These are phyloP conservation scores for Drosophila serrata DNA, from an alignment of 1,140 invertebrate genomes.

Conservation along the genomic window DNA sequence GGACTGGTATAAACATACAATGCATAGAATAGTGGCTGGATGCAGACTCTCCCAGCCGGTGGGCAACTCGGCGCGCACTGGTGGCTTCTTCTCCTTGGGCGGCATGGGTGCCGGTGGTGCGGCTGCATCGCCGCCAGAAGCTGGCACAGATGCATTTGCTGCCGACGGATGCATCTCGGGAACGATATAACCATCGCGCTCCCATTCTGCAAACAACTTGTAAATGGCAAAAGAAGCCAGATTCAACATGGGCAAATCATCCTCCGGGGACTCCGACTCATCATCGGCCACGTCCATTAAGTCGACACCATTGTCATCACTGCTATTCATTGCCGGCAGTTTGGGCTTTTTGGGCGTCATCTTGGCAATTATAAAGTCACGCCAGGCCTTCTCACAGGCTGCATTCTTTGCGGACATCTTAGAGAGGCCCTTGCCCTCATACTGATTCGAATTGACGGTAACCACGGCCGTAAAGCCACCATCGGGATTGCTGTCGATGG, in stretches of 20 bases:
- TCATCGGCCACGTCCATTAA: slow-evolving; percentile 53
- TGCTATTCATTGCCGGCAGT: background rate
- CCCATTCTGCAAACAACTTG: slow-evolving; percentile 92
- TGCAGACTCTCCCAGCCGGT: slow-evolving; percentile 88
- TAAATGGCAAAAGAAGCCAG: slow-evolving; percentile 91
- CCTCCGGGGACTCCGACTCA: slow-evolving; percentile 72
- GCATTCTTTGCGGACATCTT: slow-evolving; percentile 87
- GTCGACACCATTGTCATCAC: slow-evolving; percentile 34
- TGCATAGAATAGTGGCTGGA: slow-evolving; percentile 90
- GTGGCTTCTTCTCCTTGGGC: slow-evolving; percentile 84
- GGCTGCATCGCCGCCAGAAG: slow-evolving; percentile 53
- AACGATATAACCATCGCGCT: slow-evolving; percentile 89
- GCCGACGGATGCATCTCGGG: slow-evolving; percentile 85
- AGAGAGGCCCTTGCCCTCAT: slow-evolving; percentile 85
- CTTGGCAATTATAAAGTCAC: slow-evolving; percentile 89
- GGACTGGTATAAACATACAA: slow-evolving; percentile 56
- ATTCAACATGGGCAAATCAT: slow-evolving; percentile 91
- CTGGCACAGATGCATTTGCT: slow-evolving; percentile 21
- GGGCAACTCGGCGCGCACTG: slow-evolving; percentile 86
- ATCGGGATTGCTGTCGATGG: slow-evolving; percentile 68
- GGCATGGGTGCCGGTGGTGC: slow-evolving; percentile 12
- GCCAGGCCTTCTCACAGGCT: slow-evolving; percentile 90
- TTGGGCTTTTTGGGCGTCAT: slow-evolving; percentile 86
- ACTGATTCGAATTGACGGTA: slow-evolving; percentile 75
- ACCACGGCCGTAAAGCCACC: slow-evolving; percentile 81